Percentiles rank a stretch among this genome's conserved stretches.
Conservation (phyloP, 2,797 vertebrate genomes). For the Clarias platycephalus region DNA sequence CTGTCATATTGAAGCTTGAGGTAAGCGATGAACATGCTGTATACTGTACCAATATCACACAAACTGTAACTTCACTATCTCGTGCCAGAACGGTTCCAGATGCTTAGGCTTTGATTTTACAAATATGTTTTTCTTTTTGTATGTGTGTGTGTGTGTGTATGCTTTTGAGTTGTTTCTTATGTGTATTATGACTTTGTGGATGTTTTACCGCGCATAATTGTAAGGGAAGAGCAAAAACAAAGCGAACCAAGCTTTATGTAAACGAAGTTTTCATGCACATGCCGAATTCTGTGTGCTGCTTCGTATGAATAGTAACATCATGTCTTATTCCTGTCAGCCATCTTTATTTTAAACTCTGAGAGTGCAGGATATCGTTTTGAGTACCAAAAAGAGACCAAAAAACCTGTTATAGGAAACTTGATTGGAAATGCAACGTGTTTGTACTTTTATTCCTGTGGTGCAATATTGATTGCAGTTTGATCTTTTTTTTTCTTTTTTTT, state of each 20-base stretch:
- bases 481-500: neutral
- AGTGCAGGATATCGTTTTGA: slow-evolving; percentile 11
- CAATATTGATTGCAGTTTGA: slow-evolving; percentile 33
- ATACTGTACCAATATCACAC: slow-evolving; percentile 28
- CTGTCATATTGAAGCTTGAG: slow-evolving; percentile 37
- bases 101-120: slow-evolving; percentile 19
- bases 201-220: slow-evolving; percentile 14
- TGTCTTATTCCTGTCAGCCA: neutral
- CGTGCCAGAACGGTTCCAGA: slow-evolving; percentile 19
- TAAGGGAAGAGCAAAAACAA: slow-evolving; percentile 17
- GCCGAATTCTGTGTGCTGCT: neutral
- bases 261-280: slow-evolving; percentile 4
- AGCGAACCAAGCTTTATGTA: neutral
- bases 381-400: slow-evolving; percentile 20
- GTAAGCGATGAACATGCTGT: slow-evolving; percentile 27
- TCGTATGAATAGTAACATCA: neutral
- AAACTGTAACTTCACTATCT: neutral
- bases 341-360: neutral
- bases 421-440: slow-evolving; percentile 16
- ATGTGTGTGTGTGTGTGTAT: neutral
- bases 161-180: neutral
- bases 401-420: neutral
- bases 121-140: neutral
- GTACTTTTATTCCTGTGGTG: slow-evolving; percentile 37
- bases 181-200: slow-evolving; percentile 33